phyloP scores from a whole-genome alignment of 2,888 invertebrate species.

The Crepidodera aurea region DNA sequence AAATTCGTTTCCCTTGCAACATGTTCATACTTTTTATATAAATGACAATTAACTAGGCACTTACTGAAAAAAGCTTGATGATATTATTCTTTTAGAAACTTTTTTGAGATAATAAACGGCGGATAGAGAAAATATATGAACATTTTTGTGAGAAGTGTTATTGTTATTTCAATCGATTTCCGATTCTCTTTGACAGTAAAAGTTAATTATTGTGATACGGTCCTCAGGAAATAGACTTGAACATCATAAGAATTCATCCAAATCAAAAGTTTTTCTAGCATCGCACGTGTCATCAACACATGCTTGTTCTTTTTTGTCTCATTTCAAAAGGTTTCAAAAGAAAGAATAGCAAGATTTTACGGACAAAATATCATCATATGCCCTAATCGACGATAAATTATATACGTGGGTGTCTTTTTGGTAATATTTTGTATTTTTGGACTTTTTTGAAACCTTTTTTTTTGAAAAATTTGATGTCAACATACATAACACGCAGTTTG shows the following conservation, averaged over 20 bases:
- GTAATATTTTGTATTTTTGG: neutral
- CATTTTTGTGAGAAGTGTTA: slow-evolving; percentile 10
- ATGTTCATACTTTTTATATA: too few relatives aligned
- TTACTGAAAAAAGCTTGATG: too few relatives aligned
- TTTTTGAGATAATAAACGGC: too few relatives aligned
- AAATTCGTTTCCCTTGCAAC: too few relatives aligned
- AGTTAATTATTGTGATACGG: slow-evolving; percentile 60
- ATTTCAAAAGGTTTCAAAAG: slow-evolving; percentile 15
- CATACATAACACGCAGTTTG: slow-evolving; percentile 36
- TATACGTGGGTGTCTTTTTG: too few relatives aligned
- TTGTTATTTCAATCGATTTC: slow-evolving; percentile 18
- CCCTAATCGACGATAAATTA: too few relatives aligned
- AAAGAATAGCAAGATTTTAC: neutral
- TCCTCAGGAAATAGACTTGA: slow-evolving; percentile 61
- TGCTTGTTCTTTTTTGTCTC: slow-evolving; percentile 32
- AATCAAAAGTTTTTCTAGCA: slow-evolving; percentile 53
- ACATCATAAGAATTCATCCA: slow-evolving; percentile 55
- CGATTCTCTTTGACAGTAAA: slow-evolving; percentile 42
- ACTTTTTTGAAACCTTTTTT: slow-evolving; percentile 2
- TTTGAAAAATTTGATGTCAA: slow-evolving; percentile 21
- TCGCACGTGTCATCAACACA: slow-evolving; percentile 35
- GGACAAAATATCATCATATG: neutral
- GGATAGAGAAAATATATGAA: too few relatives aligned
- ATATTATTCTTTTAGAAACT: too few relatives aligned
- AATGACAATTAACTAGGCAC: too few relatives aligned